Evolutionary conservation across 2,888 invertebrate genomes (phyloP).

Genomic region (Macrophya alboannulata): DNA sequence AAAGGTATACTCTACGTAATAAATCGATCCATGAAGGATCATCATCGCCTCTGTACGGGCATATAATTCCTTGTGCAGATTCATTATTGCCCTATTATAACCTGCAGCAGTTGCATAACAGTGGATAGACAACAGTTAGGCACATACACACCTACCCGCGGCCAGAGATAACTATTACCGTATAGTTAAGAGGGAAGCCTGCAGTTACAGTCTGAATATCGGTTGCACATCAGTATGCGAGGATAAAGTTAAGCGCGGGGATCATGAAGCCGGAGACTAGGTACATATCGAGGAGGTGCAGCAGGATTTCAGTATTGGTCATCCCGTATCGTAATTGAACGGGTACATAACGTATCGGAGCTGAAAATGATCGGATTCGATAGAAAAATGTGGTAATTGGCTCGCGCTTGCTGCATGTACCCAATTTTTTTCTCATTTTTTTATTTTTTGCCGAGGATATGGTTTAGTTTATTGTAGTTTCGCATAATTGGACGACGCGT

Average conservation of each 20-base stretch:
- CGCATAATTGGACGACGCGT: no score
- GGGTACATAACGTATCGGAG: no score
- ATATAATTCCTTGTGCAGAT: constrained; percentile 72
- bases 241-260: constrained; percentile 19
- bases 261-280: background rate
- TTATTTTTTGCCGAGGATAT: no score
- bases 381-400: background rate
- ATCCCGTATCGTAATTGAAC: background rate
- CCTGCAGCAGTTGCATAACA: constrained; percentile 57
- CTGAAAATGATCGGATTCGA: background rate
- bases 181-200: background rate
- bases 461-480: no score
- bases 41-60: constrained; percentile 50
- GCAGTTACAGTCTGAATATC: constrained; percentile 1
- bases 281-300: background rate
- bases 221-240: background rate
- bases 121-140: no score
- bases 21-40: background rate
- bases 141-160: background rate
- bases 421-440: no score
- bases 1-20: background rate
- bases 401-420: background rate
- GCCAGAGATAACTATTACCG: background rate
- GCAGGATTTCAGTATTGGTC: background rate
- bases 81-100: constrained; percentile 77